phyloP scores from a whole-genome alignment of 2,113 vertebrate genomes.

The Paedocypris sp. region DNA sequence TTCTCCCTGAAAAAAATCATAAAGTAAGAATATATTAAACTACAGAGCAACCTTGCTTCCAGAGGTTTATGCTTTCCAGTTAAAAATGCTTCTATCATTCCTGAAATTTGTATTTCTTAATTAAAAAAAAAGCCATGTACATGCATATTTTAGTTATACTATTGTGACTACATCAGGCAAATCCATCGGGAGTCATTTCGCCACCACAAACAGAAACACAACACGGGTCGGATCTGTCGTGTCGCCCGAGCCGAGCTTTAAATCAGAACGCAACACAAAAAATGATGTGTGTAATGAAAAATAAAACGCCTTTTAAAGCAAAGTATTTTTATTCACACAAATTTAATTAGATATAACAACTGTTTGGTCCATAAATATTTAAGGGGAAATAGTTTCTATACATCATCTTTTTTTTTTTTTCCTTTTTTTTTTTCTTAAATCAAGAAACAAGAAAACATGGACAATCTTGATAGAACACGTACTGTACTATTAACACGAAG shows the following conservation, averaged over 20 bases:
- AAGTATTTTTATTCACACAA: conserved; percentile 99
- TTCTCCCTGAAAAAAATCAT: conserved; percentile 99
- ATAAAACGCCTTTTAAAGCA: conserved; percentile 98
- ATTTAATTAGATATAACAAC: conserved; percentile 99
- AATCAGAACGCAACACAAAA: conserved; percentile 52
- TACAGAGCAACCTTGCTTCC: conserved; percentile 99
- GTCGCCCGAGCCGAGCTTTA: conserved; percentile 46
- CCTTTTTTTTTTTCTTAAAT: too few relatives aligned
- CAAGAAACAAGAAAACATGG: conserved; percentile 99
- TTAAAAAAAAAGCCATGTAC: conserved; percentile 68
- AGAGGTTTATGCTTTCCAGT: conserved; percentile 82
- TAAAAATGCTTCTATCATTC: conserved; percentile 65
- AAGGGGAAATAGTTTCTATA: conserved; percentile 99
- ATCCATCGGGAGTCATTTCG: conserved; percentile 94
- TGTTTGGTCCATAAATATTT: conserved; percentile 99
- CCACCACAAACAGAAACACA: conserved; percentile 53
- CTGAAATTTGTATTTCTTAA: conserved; percentile 63
- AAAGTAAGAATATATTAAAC: conserved; percentile 99
- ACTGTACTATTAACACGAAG: conserved; percentile 99
- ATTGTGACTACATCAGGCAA: conserved; percentile 71
- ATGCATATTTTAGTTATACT: conserved; percentile 83
- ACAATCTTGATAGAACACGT: conserved; percentile 99
- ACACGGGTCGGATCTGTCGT: conserved; percentile 52
- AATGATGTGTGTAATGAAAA: conserved; percentile 74
- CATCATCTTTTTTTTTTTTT: conserved; percentile 97